Conservation (phyloP, 2,797 vertebrate genomes). For the Sphenodon punctatus region DNA sequence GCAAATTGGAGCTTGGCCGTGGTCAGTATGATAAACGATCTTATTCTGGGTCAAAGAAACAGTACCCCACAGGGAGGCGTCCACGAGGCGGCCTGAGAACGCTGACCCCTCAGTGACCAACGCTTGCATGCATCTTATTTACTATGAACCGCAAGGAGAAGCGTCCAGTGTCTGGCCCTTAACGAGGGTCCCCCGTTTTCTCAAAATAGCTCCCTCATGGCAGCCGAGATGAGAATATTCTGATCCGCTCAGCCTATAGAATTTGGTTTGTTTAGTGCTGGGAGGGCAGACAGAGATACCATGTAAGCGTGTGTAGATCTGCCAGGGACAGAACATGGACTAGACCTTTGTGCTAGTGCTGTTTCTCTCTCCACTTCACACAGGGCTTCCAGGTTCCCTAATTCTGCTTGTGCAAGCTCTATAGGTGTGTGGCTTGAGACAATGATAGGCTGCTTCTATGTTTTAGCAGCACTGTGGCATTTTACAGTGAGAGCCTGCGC, state of each 20-base stretch:
- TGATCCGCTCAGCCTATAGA: too few relatives aligned
- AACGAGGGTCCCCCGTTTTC: not conserved
- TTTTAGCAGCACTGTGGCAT: not conserved
- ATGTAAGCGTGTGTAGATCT: not conserved
- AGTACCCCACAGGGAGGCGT: slow-evolving; percentile 53
- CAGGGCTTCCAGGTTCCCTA: fast-evolving
- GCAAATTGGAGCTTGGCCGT: slow-evolving; percentile 73
- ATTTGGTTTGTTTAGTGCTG: not conserved
- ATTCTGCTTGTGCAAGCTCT: not conserved
- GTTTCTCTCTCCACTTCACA: not conserved
- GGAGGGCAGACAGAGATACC: fast-evolving
- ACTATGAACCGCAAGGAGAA: slow-evolving; percentile 40
- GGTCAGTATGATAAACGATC: slow-evolving; percentile 82
- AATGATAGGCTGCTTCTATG: not conserved
- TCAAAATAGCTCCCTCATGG: slow-evolving; percentile 3
- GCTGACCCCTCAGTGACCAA: slow-evolving; percentile 70
- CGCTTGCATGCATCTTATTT: slow-evolving; percentile 58
- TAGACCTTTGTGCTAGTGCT: not conserved
- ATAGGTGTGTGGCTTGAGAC: not conserved
- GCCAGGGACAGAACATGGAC: fast-evolving
- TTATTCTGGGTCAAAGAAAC: slow-evolving; percentile 69
- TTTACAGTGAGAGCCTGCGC: not conserved
- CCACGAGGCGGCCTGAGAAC: slow-evolving; percentile 41
- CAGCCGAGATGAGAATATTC: not conserved
- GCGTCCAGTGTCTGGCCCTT: slow-evolving; percentile 29